Percentiles rank a stretch among this genome's conserved stretches.
Conservation (phyloP, 2,888 invertebrate genomes). For the Leptinotarsa tumamoca region DNA sequence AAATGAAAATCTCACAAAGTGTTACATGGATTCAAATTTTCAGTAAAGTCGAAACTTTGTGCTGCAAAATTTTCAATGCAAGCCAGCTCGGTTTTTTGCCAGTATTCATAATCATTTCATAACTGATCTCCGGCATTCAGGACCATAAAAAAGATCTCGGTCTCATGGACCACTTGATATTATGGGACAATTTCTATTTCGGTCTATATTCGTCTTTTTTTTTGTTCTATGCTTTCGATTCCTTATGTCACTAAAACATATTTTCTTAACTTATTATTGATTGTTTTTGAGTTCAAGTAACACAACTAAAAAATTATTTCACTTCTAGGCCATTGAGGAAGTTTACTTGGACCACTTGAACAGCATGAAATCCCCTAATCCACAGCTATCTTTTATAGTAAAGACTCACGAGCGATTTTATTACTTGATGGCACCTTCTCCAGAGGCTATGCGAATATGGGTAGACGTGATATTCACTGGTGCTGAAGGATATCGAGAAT, state of each 20-base stretch:
- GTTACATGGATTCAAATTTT: no score
- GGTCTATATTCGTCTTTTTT: not conserved
- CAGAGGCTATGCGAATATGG: slow-evolving; percentile 96
- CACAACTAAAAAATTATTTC: slow-evolving; percentile 14
- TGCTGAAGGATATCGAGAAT: slow-evolving; percentile 88
- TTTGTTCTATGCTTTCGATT: not conserved
- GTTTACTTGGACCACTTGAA: slow-evolving; percentile 96
- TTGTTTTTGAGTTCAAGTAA: not conserved
- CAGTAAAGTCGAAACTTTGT: no score
- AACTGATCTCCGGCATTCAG: no score
- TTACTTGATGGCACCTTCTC: slow-evolving; percentile 92
- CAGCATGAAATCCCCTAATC: slow-evolving; percentile 90
- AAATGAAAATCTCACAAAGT: no score
- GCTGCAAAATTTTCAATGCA: no score
- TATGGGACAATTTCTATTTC: no score
- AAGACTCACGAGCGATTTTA: slow-evolving; percentile 92
- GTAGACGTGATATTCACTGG: slow-evolving; percentile 95
- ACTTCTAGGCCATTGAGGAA: slow-evolving; percentile 88
- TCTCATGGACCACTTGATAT: no score
- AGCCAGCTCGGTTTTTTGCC: no score
- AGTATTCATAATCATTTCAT: no score
- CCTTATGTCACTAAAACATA: no score
- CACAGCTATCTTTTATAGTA: slow-evolving; percentile 92
- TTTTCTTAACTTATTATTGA: no score
- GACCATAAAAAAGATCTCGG: no score